Evolutionary conservation across 2,888 invertebrate genomes (phyloP), one percentile per base, ranked within the genome.

Genomic region (Cremastinae sp.): DNA sequence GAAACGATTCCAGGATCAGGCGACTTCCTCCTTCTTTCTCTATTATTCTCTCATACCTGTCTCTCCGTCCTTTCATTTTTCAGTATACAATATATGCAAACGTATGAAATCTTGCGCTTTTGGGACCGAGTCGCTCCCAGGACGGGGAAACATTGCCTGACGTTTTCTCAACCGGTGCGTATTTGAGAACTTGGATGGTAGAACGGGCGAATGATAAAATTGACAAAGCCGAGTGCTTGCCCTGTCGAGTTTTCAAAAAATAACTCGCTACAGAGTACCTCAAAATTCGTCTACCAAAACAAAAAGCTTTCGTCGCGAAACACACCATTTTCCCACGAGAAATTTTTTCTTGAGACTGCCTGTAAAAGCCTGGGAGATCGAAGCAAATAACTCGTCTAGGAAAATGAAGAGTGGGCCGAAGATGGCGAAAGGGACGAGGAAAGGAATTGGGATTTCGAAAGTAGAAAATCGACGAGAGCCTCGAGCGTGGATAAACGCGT

Each of bases 391-490:
- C 12, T 22, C 22, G 36, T 43, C 34, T 53, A 45, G 45, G 12
- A 22, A 18, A 62, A 71, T 12, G 47, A 62, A 62, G 54, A 56
- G 41, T 12, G 28, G 16, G 34, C 18, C 64, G 20, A 28, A 41
- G 59, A 73, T 58, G 12, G 58, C 3, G 45, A 36, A 9, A 14
- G 18, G 38, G 45, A 7, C 18, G 59, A n/a, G 34, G 34, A 34
- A 36, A 14, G 51, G 68, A 59, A 70, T 70, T 64, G 59, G 58
- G 64, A 70, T 70, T 70, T 70, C 12, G 64, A 70, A 65, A 64
- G 64, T 53, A 53, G 53, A 64, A 70, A 75, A 75, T 59, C 59
- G 56, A 70, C 59, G 45, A 51, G 45, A 75, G 64, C 49, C 64
- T 65, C 64, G 54, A 62, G 45, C 69, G n/a, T n/a, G 74, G 58